Percentiles rank a stretch among this genome's conserved stretches.
Evolutionary conservation across 2,113 vertebrate genomes (phyloP).

Genomic region (Psephotus haematonotus): DNA sequence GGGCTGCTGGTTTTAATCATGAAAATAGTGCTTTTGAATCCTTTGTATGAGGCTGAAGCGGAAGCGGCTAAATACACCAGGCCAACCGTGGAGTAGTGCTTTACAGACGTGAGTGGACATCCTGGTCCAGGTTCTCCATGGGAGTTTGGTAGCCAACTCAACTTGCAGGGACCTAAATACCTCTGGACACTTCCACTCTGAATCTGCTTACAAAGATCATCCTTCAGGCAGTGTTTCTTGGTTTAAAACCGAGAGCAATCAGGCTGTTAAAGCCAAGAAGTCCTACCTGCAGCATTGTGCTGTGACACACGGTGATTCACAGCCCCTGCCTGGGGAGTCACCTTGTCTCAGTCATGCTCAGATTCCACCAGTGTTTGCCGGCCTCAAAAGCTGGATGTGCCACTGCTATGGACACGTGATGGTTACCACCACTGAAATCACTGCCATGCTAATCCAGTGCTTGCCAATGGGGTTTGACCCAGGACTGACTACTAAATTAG

Average conservation of each 20-base stretch:
- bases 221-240: not conserved
- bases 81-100: not conserved
- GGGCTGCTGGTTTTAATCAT: not conserved
- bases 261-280: not conserved
- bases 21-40: not conserved
- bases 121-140: not conserved
- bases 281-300: not conserved
- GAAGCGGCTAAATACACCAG: not conserved
- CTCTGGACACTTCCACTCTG: not conserved
- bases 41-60: not conserved
- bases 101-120: not conserved
- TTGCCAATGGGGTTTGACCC: not conserved
- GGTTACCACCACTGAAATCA: not conserved
- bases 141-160: not conserved
- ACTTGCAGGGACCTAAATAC: not conserved
- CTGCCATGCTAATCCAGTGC: not conserved
- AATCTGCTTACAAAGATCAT: not conserved
- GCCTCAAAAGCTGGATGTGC: not conserved
- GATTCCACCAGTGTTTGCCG: not conserved
- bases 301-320: not conserved
- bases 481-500: not conserved
- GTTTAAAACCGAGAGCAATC: not conserved
- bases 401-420: not conserved
- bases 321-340: not conserved
- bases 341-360: not conserved